Conservation (phyloP, 2,113 vertebrate genomes). For the Epinephelus cyanopodus region DNA sequence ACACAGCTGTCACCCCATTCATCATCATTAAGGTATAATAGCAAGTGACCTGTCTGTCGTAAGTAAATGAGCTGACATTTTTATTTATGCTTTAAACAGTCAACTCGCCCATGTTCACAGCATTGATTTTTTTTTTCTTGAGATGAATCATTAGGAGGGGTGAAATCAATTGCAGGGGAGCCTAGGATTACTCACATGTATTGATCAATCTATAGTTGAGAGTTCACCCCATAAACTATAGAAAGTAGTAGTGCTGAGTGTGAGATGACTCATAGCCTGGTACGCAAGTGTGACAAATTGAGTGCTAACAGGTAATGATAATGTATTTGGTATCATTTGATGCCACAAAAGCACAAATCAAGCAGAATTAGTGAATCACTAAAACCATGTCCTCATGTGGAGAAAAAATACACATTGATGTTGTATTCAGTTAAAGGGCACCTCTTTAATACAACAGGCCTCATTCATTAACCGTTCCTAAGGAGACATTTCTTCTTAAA, state of each 20-base stretch:
- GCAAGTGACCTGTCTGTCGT: not conserved
- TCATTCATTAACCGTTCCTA: too few relatives aligned
- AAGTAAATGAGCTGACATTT: slow-evolving; percentile 16
- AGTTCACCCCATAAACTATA: not conserved
- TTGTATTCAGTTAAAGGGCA: not conserved
- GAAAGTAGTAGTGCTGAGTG: not conserved
- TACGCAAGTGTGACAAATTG: not conserved
- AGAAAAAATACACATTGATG: not conserved
- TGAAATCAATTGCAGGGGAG: not conserved
- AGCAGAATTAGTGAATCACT: not conserved
- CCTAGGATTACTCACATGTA: not conserved
- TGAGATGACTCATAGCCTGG: too few relatives aligned
- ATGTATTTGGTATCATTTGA: not conserved
- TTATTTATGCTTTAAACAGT: not conserved
- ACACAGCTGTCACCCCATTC: not conserved
- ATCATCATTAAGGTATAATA: slow-evolving; percentile 20
- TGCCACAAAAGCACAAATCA: not conserved
- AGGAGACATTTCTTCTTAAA: too few relatives aligned
- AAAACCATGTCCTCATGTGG: not conserved
- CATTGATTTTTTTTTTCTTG: not conserved
- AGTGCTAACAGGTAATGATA: not conserved
- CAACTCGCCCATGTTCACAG: not conserved
- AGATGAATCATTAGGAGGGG: not conserved
- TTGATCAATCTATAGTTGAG: not conserved
- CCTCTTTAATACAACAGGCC: not conserved